Evolutionary conservation across 2,113 vertebrate genomes (phyloP).

Genomic region (Butorides virescens): DNA sequence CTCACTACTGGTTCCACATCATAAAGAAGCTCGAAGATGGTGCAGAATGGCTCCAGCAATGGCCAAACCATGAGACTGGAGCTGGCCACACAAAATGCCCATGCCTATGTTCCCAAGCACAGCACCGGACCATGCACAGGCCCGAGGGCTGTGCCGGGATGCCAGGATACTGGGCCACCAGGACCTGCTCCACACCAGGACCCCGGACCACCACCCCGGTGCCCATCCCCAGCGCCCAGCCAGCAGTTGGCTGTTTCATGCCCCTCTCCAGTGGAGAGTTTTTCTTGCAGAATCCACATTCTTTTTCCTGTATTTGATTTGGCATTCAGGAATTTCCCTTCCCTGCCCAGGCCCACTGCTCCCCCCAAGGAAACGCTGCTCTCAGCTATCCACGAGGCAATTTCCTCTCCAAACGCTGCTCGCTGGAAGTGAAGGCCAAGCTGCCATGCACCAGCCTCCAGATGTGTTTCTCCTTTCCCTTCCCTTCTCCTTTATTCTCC

Average conservation of each 20-base stretch:
- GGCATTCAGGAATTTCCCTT: not conserved
- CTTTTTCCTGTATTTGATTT: not conserved
- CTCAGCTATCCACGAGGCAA: slow-evolving; percentile 2
- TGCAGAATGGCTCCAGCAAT: not conserved
- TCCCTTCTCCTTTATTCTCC: not conserved
- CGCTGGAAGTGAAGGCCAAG: not conserved
- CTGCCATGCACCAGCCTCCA: not conserved
- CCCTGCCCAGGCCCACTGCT: not conserved
- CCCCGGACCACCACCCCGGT: not conserved
- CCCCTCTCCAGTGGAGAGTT: not conserved
- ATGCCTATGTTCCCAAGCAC: not conserved
- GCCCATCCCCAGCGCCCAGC: not conserved
- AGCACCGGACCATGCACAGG: rapidly evolving
- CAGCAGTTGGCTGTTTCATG: not conserved
- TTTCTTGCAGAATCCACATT: not conserved
- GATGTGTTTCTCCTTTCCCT: not conserved
- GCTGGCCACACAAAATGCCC: too few species aligned
- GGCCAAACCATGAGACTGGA: not conserved
- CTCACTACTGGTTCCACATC: not conserved
- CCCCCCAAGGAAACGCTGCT: not conserved
- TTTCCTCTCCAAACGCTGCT: slow-evolving; percentile 28
- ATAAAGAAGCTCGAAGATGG: not conserved
- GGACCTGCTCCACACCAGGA: not conserved
- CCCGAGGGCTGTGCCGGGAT: not conserved
- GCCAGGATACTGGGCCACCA: not conserved